phyloP scores from a whole-genome alignment of 2,888 invertebrate genomes.

The Lymantria monacha region DNA sequence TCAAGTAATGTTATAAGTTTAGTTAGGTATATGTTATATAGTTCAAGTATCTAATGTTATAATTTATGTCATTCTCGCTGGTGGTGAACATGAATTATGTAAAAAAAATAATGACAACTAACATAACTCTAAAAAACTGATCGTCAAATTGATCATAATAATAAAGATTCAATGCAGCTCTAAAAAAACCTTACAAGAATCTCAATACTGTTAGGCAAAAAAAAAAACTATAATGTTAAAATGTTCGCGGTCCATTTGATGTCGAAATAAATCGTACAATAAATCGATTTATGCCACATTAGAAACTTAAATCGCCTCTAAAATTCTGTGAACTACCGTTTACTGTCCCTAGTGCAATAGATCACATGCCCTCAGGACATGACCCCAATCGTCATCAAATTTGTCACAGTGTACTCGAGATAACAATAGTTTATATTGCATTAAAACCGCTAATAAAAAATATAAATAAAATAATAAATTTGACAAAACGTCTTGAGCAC shows the following conservation, averaged over 20 bases:
- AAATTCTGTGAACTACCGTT: slow-evolving; percentile 75
- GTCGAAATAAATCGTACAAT: slow-evolving; percentile 50
- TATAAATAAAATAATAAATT: slow-evolving; percentile 81
- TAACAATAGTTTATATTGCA: slow-evolving; percentile 69
- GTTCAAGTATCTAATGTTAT: too few relatives aligned
- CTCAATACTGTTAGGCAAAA: slow-evolving; percentile 10
- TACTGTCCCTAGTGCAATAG: slow-evolving; percentile 63
- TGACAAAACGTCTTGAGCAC: slow-evolving; percentile 82
- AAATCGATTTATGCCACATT: slow-evolving; percentile 68
- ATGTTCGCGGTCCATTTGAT: slow-evolving; percentile 59
- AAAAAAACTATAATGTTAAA: slow-evolving; percentile 36
- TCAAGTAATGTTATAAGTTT: too few relatives aligned
- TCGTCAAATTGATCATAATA: background rate
- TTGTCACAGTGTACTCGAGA: slow-evolving; percentile 80
- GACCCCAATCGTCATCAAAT: slow-evolving; percentile 80
- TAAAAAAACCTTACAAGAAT: slow-evolving; percentile 19
- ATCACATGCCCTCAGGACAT: slow-evolving; percentile 66
- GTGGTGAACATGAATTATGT: too few relatives aligned
- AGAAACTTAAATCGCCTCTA: slow-evolving; percentile 72
- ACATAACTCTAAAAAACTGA: background rate
- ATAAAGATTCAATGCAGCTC: background rate
- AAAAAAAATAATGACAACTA: background rate
- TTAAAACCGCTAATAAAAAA: slow-evolving; percentile 72
- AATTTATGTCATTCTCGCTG: too few relatives aligned
- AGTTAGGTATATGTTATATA: too few relatives aligned